Conservation (phyloP, 2,797 vertebrate species). For the Halcyon badia region DNA sequence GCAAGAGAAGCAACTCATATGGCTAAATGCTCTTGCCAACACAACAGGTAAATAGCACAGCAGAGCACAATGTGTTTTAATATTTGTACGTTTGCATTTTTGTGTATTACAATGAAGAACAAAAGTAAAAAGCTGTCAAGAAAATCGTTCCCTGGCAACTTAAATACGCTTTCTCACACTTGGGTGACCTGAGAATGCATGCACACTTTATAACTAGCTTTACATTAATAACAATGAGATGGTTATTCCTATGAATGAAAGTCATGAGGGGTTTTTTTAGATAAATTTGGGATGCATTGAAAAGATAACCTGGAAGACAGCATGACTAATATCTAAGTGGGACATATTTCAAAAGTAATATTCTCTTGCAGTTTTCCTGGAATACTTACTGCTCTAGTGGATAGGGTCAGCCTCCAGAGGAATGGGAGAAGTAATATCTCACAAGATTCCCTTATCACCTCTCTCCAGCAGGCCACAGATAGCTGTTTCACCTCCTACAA, state of each 20-base stretch:
- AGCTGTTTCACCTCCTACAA: not conserved
- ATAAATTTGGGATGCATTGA: not conserved
- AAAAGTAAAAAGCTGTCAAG: slow-evolving; percentile 44
- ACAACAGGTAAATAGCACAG: not conserved
- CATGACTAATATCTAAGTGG: not conserved
- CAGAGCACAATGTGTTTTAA: not conserved
- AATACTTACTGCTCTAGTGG: not conserved
- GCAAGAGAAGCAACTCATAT: not conserved
- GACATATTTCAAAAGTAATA: not conserved
- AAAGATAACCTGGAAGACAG: not conserved
- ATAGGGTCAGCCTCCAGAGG: not conserved
- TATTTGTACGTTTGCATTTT: slow-evolving; percentile 27
- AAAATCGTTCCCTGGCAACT: slow-evolving; percentile 23
- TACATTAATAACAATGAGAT: not conserved
- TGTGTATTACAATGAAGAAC: not conserved
- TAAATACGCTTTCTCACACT: not conserved
- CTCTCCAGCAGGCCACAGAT: not conserved
- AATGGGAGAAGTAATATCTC: not conserved
- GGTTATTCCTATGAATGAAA: not conserved
- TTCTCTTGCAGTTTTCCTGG: not conserved
- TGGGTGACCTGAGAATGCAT: not conserved
- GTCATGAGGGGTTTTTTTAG: not conserved
- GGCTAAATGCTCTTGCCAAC: not conserved
- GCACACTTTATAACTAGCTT: not conserved
- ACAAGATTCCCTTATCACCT: not conserved